Conservation (phyloP, 1,140 invertebrate genomes). For the Chlorops oryzae region DNA sequence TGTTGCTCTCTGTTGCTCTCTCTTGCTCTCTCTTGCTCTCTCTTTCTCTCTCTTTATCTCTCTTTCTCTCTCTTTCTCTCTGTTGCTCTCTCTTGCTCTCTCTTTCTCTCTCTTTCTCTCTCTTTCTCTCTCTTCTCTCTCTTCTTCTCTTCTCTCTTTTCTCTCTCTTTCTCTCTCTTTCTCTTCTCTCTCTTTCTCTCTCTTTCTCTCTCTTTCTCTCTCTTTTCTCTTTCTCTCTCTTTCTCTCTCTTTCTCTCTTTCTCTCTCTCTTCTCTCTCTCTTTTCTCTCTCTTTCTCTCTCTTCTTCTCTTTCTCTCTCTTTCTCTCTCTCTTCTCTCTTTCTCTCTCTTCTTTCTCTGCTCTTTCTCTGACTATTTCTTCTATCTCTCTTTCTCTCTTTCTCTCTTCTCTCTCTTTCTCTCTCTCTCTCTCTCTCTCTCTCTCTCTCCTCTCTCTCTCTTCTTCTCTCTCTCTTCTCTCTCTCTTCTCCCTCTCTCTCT, state of each 20-base stretch:
- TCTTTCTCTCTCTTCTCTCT: background rate
- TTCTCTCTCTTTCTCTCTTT: background rate
- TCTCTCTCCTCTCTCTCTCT: background rate
- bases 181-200: background rate
- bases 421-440: background rate
- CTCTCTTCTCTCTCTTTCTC: background rate
- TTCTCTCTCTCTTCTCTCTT: background rate
- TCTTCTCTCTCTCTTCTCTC: background rate
- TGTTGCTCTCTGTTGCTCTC: no score
- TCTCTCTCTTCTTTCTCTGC: background rate
- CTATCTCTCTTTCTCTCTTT: background rate
- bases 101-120: background rate
- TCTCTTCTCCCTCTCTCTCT: background rate
- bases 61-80: background rate
- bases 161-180: background rate
- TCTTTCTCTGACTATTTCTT: background rate
- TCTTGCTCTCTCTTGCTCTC: no score
- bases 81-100: background rate
- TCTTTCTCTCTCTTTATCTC: background rate
- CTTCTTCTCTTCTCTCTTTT: background rate
- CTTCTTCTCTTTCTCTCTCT: background rate
- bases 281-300: background rate
- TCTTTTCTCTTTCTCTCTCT: background rate
- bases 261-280: background rate
- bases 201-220: background rate